Evolutionary conservation across 1,140 invertebrate genomes (phyloP), one percentile per base, ranked within the genome.

Genomic region (Leguminivora glycinivorella): DNA sequence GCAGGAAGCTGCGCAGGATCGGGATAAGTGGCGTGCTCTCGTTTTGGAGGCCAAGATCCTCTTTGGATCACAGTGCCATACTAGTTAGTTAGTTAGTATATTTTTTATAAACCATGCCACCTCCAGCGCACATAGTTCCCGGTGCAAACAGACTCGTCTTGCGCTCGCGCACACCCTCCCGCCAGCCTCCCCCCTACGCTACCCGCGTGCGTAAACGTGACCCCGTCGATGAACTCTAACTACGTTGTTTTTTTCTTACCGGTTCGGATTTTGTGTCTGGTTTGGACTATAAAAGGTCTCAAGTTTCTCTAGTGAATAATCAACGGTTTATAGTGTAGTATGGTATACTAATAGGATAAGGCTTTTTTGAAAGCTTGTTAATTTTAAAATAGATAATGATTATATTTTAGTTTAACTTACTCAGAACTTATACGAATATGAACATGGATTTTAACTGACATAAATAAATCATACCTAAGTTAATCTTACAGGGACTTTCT

Each of bases 151-250:
- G 70, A 72, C 71, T 72, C 67, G 76, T 77, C 75, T 72, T 76
- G 81, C 82, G 77, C 78, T 56, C 67, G 77, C 79, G 75, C 77
- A 74, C 74, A 74, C 17, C 17, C 67, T 17, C 72, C 66, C 75
- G 47, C 47, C 47, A 17, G 19, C 74, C 40, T 22, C 67, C 52
- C 58, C 74, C 52, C 73, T 86, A 83, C 83, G 80, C 73, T 80
- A 69, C 74, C 84, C 85, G 83, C 80, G 88, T 88, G 88, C 88
- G 88, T 90, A 90, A 90, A 88, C 84, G 80, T 87, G 85, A 90
- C 86, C 88, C 81, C 84, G 75, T 7, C 69, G 70, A 80, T 90
- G 86, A 88, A 90, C 88, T 90, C 82, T 70, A 71, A 72, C 68
- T 73, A 71, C 73, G 71, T 75, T 80, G 78, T 83, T 79, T 69